Conservation (phyloP, 2,797 vertebrate genomes). For the Podargus strigoides region DNA sequence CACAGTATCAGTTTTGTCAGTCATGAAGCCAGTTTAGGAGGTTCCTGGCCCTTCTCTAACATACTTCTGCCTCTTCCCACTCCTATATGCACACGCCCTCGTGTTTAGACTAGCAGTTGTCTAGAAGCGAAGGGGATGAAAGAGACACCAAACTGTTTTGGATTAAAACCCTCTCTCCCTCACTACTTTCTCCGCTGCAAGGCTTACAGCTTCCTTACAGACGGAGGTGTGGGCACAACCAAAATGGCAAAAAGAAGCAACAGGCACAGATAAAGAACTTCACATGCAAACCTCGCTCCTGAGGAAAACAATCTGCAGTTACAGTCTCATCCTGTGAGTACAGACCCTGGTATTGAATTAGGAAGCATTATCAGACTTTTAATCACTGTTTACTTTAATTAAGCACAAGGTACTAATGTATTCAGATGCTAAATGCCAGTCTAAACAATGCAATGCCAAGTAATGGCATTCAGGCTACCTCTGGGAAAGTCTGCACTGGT, state of each 20-base stretch:
- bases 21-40: not conserved
- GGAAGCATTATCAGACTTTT: slow-evolving; percentile 31
- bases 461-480: not conserved
- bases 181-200: not conserved
- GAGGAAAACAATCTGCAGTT: not conserved
- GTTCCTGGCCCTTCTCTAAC: not conserved
- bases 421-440: slow-evolving; percentile 32
- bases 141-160: not conserved
- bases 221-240: not conserved
- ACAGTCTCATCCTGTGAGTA: not conserved
- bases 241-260: not conserved
- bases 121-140: not conserved
- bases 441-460: slow-evolving; percentile 2
- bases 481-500: not conserved
- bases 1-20: not conserved
- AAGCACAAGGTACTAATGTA: slow-evolving; percentile 10
- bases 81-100: not conserved
- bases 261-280: not conserved
- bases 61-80: not conserved
- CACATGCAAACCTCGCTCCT: not conserved
- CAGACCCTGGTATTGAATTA: slow-evolving; percentile 1
- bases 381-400: slow-evolving; percentile 51
- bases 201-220: not conserved
- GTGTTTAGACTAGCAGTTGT: not conserved
- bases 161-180: not conserved